These are phyloP conservation scores for Chromobotia macracanthus DNA, from an alignment of 2,797 vertebrate genomes.

Conservation along the genomic window DNA sequence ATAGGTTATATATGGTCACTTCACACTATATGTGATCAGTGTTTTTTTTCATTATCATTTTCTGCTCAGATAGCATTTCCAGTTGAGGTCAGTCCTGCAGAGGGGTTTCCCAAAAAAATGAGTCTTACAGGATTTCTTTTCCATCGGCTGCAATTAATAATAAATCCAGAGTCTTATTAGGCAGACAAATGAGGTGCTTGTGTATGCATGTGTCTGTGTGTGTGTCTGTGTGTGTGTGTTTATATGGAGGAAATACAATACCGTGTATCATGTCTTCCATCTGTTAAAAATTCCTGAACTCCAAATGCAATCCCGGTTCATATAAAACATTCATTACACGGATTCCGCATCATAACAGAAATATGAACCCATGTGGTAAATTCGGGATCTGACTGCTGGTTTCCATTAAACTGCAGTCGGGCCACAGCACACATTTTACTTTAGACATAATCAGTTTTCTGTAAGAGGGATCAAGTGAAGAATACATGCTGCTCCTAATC, in stretches of 20 bases:
- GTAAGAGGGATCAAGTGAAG: neutral
- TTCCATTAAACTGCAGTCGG: slow-evolving; percentile 22
- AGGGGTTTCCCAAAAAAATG: slow-evolving; percentile 14
- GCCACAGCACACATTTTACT: slow-evolving; percentile 6
- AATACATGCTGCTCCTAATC: neutral
- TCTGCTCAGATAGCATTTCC: neutral
- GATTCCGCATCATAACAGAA: neutral
- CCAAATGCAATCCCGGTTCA: neutral
- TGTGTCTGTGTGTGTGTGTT: neutral
- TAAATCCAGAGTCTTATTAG: slow-evolving; percentile 14
- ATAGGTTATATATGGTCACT: no score
- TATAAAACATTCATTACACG: neutral
- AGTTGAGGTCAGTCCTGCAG: neutral
- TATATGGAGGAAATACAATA: slow-evolving; percentile 2
- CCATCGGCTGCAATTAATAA: neutral
- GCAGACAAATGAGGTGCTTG: neutral
- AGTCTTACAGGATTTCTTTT: neutral
- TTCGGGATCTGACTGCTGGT: slow-evolving; percentile 9
- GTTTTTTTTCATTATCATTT: no score
- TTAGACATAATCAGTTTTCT: slow-evolving; percentile 30
- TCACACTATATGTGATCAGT: no score
- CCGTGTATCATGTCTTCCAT: neutral
- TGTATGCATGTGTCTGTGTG: slow-evolving; percentile 13
- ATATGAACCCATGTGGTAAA: slow-evolving; percentile 13
- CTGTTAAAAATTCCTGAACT: slow-evolving; percentile 1